Evolutionary conservation across 2,888 invertebrate genomes (phyloP).

Genomic region (Sturmia bella): DNA sequence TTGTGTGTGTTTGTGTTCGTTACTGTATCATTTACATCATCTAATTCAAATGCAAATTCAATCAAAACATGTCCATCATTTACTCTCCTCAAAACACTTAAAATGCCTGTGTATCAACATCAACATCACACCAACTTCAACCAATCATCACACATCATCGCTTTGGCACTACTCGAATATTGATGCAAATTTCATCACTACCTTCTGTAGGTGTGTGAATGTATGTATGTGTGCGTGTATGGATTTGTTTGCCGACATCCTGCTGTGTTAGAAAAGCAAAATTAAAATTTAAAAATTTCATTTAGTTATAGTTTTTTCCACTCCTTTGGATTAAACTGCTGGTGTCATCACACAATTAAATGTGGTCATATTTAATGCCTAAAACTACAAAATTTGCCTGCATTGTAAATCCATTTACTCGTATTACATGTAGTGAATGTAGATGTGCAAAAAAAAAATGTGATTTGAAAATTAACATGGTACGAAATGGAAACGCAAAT

Average conservation of each 20-base stretch:
- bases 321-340: not conserved
- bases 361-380: constrained; percentile 60
- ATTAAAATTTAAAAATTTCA: constrained; percentile 65
- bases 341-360: constrained; percentile 62
- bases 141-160: constrained; percentile 66
- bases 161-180: constrained; percentile 62
- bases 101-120: constrained; percentile 41
- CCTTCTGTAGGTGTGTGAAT: not conserved
- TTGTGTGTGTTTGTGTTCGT: not conserved
- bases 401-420: not conserved
- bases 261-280: constrained; percentile 51
- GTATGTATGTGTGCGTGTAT: constrained; percentile 15
- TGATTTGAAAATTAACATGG: too few relatives aligned
- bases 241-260: constrained; percentile 31
- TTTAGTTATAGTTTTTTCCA: constrained; percentile 47
- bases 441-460: not conserved
- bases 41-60: constrained; percentile 71
- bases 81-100: constrained; percentile 50
- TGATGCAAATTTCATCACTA: constrained; percentile 63
- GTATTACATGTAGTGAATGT: not conserved
- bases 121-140: constrained; percentile 60
- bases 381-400: constrained; percentile 47
- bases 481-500: too few relatives aligned
- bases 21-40: constrained; percentile 58
- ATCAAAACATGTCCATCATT: constrained; percentile 68